A percentile compares a stretch with the other conserved stretches of the same genome.
Evolutionary conservation across 2,888 invertebrate genomes (phyloP).

Genomic region (Drosophila ezoana): DNA sequence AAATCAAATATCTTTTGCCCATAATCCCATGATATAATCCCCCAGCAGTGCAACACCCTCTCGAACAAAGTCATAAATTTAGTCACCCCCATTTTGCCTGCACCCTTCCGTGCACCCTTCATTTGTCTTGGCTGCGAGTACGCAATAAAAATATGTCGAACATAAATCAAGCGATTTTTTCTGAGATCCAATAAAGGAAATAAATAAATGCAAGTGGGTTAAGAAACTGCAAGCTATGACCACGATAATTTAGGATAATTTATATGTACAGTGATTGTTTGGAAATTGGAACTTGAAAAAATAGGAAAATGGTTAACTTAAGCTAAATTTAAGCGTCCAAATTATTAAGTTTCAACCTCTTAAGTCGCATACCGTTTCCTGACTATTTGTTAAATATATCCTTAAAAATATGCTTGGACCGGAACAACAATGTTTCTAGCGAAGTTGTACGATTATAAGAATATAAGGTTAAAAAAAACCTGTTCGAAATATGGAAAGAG

Average conservation of each 20-base stretch:
- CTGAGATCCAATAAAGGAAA: constrained; percentile 28
- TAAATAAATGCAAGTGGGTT: constrained; percentile 53
- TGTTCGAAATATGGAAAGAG: no score
- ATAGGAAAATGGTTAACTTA: no score
- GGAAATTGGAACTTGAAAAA: no score
- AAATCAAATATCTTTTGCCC: constrained; percentile 41
- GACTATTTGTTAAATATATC: no score
- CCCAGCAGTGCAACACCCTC: constrained; percentile 50
- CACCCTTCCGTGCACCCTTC: constrained; percentile 43
- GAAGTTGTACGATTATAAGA: no score
- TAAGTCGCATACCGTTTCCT: no score
- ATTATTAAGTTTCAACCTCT: no score
- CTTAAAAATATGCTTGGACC: no score
- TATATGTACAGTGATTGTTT: no score
- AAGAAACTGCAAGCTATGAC: constrained; percentile 45
- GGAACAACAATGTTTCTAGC: no score
- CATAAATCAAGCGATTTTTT: constrained; percentile 65
- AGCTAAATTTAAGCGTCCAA: no score
- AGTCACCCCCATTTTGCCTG: constrained; percentile 62
- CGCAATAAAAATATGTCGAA: constrained; percentile 72
- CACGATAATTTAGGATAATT: not conserved
- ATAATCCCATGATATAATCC: constrained; percentile 56
- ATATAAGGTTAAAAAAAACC: no score
- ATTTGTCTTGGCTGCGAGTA: constrained; percentile 56
- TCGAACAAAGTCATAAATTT: constrained; percentile 55